Conservation (phyloP, 1,140 invertebrate species). For the Polypedilum pembai region DNA sequence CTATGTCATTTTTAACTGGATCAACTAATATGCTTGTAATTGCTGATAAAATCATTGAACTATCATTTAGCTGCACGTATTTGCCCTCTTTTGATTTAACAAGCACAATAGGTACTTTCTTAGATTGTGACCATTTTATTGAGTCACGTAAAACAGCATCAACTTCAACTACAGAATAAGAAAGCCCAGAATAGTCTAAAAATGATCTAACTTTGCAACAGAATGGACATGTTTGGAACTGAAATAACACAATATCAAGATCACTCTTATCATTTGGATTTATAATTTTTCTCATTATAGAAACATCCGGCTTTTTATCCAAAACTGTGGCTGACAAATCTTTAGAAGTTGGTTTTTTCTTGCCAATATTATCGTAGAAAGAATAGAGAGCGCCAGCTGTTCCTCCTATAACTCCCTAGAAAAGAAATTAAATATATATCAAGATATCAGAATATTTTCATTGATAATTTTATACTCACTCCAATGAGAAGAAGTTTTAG, state of each 20-base stretch:
- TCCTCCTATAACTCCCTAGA: background rate
- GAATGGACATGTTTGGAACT: constrained; percentile 97
- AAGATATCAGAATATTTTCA: background rate
- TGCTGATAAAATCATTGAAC: constrained; percentile 86
- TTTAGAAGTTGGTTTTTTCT: constrained; percentile 34
- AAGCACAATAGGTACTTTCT: constrained; percentile 93
- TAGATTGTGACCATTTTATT: constrained; percentile 89
- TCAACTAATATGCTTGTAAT: constrained; percentile 71
- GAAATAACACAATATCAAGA: constrained; percentile 81
- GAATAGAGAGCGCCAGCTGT: constrained; percentile 46
- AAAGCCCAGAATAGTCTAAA: constrained; percentile 88
- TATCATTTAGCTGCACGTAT: constrained; percentile 84
- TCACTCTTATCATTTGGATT: constrained; percentile 61
- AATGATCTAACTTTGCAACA: constrained; percentile 96
- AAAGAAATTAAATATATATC: background rate
- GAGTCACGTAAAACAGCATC: constrained; percentile 86
- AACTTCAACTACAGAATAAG: constrained; percentile 95
- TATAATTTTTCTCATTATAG: constrained; percentile 50
- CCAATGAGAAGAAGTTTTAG: background rate
- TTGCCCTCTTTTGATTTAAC: constrained; percentile 63
- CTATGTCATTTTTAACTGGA: constrained; percentile 48
- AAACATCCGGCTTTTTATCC: constrained; percentile 44
- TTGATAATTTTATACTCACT: background rate
- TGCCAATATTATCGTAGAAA: constrained; percentile 36
- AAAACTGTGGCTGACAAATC: constrained; percentile 44